Evolutionary conservation across 2,888 invertebrate species (phyloP), one percentile per base, ranked within the genome.

Genomic region (Prenolepis imparis): DNA sequence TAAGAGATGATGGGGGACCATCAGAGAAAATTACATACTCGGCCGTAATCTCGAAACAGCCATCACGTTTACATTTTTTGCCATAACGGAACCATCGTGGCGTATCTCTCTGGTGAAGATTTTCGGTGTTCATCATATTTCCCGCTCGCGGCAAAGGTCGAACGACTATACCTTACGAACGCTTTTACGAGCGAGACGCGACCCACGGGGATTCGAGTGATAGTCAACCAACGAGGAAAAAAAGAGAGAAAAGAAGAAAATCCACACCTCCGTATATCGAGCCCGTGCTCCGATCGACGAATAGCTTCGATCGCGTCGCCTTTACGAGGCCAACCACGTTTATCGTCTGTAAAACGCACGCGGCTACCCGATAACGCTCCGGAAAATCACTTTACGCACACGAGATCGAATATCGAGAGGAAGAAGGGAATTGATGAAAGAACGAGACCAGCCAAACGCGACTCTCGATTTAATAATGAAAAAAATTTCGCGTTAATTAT

Each of bases 181-280:
- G 57, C 32, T 70, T 78, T 78, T 59, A 80, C 72, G 72, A 72
- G 68, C 67, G 66, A n/a, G 15, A 67, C 18, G n/a, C n/a, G 24
- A 21, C 36, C 48, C 63, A 11, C 52, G 12, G 24, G 52, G 5
- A 24, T 68, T 15, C 32, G 41, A n/a, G 12, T 18, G 32, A 78
- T 44, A 68, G 28, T 2, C 55, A 41, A 36, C 3, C 41, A 57
- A 28, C 55, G 41, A 77, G 6, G 32, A 21, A 15, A 55, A 15
- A 39, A n/a, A 32, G 32, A 78, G 18, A 1, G n/a, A 18, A 21
- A 11, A 21, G 44, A 12, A 41, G n/a, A 61, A 28, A 28, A 59
- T 74, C 21, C 32, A 36, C 66, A 52, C n/a, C 24, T 66, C 15
- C 48, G 64, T 24, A 12, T 8, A 52, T 59, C 70, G 55, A 48